Evolutionary conservation across 2,888 invertebrate species (phyloP).

Genomic region (Pachymerium ferrugineum): DNA sequence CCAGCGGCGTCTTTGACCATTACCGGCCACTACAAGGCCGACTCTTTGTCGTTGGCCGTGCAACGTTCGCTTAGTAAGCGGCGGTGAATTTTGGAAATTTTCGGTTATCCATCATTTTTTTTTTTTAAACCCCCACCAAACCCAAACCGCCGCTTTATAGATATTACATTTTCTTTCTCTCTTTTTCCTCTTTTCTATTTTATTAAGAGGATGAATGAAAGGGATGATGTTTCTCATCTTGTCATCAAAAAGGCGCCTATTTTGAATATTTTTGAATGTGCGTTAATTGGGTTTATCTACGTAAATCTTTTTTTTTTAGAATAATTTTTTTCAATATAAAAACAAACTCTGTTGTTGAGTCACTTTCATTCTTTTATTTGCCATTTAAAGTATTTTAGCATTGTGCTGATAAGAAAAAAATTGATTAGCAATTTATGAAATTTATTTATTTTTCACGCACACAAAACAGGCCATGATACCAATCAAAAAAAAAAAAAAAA

Average conservation of each 20-base stretch:
- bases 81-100: conserved; percentile 23
- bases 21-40: neutral
- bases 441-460: conserved; percentile 22
- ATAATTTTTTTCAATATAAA: too few relatives aligned
- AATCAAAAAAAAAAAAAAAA: neutral
- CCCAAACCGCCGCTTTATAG: too few relatives aligned
- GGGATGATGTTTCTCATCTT: too few relatives aligned
- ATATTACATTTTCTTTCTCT: too few relatives aligned
- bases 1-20: conserved; percentile 9
- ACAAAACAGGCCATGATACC: conserved; percentile 23
- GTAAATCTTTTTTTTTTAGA: too few relatives aligned
- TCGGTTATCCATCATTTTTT: conserved; percentile 27
- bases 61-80: neutral
- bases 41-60: conserved; percentile 15
- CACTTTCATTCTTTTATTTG: neutral
- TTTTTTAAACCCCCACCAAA: too few relatives aligned
- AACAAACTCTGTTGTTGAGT: too few relatives aligned
- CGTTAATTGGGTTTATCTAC: neutral
- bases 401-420: conserved; percentile 18
- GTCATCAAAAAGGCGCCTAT: conserved; percentile 13
- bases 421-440: conserved; percentile 25
- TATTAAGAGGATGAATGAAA: too few relatives aligned
- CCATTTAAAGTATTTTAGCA: neutral
- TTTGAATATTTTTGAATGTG: conserved; percentile 21
- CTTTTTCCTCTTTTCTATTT: too few relatives aligned